Conservation (phyloP, 2,888 invertebrate species). For the Tillus elongatus region DNA sequence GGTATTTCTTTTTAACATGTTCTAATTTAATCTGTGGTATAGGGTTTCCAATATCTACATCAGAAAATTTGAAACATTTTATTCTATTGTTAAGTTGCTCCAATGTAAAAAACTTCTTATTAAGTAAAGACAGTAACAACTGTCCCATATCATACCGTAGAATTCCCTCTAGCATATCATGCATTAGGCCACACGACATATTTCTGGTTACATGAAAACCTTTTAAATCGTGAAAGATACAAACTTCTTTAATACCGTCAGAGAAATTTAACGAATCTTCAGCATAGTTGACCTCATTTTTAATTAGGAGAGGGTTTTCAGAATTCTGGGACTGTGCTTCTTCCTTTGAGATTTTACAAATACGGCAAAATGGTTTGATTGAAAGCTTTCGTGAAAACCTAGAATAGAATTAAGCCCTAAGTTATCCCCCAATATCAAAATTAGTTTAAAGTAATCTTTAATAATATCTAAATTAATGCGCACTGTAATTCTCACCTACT, state of each 20-base stretch:
- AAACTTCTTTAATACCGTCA: conserved; percentile 9
- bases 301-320: conserved; percentile 6
- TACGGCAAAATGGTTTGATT: neutral
- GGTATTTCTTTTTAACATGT: conserved; percentile 5
- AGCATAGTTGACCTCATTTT: conserved; percentile 5
- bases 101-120: conserved; percentile 8
- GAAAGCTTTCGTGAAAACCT: neutral
- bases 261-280: neutral
- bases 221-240: conserved; percentile 6
- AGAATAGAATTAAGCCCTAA: neutral
- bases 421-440: conserved; percentile 3
- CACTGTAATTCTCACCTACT: neutral
- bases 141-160: conserved; percentile 8
- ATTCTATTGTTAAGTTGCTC: conserved; percentile 8
- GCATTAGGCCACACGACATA: conserved; percentile 6
- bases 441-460: conserved; percentile 6
- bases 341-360: conserved; percentile 7
- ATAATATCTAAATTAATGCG: neutral
- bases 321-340: conserved; percentile 1
- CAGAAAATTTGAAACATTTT: conserved; percentile 9
- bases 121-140: neutral
- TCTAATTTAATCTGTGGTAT: conserved; percentile 7
- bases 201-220: conserved; percentile 5
- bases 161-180: conserved; percentile 8
- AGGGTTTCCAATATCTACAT: conserved; percentile 8